Conservation (phyloP, 1,140 invertebrate species). For the Hycleus phaleratus region DNA sequence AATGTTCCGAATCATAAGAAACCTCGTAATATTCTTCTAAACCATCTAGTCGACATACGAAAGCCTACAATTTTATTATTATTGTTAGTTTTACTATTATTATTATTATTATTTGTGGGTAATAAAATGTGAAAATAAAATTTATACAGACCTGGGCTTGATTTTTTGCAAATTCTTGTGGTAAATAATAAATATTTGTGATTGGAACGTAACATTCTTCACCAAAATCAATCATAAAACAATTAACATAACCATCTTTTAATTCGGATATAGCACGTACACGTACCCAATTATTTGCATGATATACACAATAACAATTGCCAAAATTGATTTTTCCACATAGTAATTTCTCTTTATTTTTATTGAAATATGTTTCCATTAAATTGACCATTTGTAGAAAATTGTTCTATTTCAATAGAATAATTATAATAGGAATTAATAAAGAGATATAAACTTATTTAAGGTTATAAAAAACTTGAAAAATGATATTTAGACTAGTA, state of each 20-base stretch:
- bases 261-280: slow-evolving; percentile 48
- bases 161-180: slow-evolving; percentile 47
- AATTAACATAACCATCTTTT: slow-evolving; percentile 37
- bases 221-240: slow-evolving; percentile 58
- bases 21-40: slow-evolving; percentile 49
- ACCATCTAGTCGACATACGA: slow-evolving; percentile 50
- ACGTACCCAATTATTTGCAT: slow-evolving; percentile 52
- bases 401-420: too few relatives aligned
- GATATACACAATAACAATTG: slow-evolving; percentile 50
- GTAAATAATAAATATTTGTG: slow-evolving; percentile 46
- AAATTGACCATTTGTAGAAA: too few relatives aligned
- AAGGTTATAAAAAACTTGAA: too few relatives aligned
- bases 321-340: slow-evolving; percentile 24
- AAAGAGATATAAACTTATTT: too few relatives aligned
- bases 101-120: neutral
- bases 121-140: slow-evolving; percentile 34
- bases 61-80: slow-evolving; percentile 41
- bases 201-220: slow-evolving; percentile 47
- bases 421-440: too few relatives aligned
- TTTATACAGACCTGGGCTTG: slow-evolving; percentile 43
- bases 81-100: neutral
- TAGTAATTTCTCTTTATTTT: slow-evolving; percentile 2
- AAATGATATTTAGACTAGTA: too few relatives aligned
- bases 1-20: slow-evolving; percentile 23
- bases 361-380: too few relatives aligned